These are phyloP conservation scores for Anisognathus igniventris DNA, from an alignment of 2,797 vertebrate genomes.

Conservation along the genomic window DNA sequence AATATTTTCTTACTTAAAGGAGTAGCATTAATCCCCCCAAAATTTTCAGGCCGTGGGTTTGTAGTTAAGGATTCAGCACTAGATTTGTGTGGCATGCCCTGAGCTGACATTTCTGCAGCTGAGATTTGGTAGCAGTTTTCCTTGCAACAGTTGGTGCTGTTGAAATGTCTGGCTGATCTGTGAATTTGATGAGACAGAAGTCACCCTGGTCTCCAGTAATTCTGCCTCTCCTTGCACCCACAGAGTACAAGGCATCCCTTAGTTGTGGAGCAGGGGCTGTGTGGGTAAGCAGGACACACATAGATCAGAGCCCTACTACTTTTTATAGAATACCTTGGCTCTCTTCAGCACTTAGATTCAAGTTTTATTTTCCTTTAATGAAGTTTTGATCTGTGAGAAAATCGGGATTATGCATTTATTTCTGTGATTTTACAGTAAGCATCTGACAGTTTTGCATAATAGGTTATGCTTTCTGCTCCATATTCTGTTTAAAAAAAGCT, in stretches of 20 bases:
- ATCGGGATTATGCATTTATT: constrained; percentile 14
- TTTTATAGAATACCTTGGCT: neutral
- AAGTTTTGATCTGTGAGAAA: neutral
- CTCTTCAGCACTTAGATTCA: neutral
- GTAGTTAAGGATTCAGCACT: constrained; percentile 38
- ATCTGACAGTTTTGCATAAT: constrained; percentile 59
- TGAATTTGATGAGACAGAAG: constrained; percentile 59
- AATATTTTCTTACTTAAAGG: neutral
- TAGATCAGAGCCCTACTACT: neutral
- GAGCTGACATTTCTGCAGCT: constrained; percentile 46
- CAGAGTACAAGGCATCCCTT: neutral
- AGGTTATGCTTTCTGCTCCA: constrained; percentile 58
- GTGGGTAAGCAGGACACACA: neutral
- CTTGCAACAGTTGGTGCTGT: constrained; percentile 56
- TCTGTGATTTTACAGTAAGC: constrained; percentile 41
- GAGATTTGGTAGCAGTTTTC: constrained; percentile 39
- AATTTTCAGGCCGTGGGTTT: neutral
- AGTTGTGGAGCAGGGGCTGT: neutral
- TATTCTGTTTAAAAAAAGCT: constrained; percentile 53
- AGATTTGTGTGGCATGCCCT: constrained; percentile 26
- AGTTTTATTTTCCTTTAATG: neutral
- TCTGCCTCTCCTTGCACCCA: constrained; percentile 25
- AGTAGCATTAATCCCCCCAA: neutral
- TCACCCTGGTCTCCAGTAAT: constrained; percentile 8
- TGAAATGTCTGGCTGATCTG: constrained; percentile 54